Evolutionary conservation across 2,797 vertebrate genomes (phyloP), one percentile per base, ranked within the genome.

Genomic region (Paratrypauchen microcephalus): DNA sequence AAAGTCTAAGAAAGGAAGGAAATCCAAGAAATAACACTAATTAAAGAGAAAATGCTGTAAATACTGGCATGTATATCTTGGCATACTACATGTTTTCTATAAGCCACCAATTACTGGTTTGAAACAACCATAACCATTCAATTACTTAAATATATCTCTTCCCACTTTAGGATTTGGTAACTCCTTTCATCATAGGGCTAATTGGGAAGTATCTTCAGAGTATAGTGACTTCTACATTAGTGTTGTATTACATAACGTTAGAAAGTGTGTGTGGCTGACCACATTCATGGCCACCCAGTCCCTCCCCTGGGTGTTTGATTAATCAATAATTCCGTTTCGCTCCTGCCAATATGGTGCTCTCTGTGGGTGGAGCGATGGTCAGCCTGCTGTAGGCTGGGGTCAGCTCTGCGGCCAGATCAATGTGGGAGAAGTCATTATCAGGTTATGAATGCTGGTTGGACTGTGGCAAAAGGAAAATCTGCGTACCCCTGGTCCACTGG

Each of bases 391-490:
- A 76, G 80, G 62, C 75, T 47, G 30, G 18, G 87, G 82, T 86
- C 75, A 67, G 58, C 84, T 86, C 77, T 70, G 70, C 16, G 71
- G 80, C 71, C 78, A 41, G 90, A 92, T 93, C 92, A 85, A 92
- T 93, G 83, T n/a, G 70, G 77, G 68, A 86, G 78, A 87, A 88
- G 91, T 89, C 88, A 91, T 90, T 87, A 91, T 88, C 88, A 83
- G 72, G 84, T 81, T 90, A 78, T 91, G 87, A 88, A 89, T 91
- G 84, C 74, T 57, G 55, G 73, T 56, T 5, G 59, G 74, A 70
- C 15, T 70, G 71, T 73, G 77, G 77, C 80, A 81, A 79, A 88
- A 74, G 65, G 76, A 83, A 84, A 70, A 21, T 83, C 78, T 70
- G 74, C 74, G 75, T 47, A 73, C 73, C 69, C 71, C 63, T 57